Evolutionary conservation across 2,797 vertebrate species (phyloP), one percentile per base, ranked within the genome.

Genomic region (Euthynnus affinis): DNA sequence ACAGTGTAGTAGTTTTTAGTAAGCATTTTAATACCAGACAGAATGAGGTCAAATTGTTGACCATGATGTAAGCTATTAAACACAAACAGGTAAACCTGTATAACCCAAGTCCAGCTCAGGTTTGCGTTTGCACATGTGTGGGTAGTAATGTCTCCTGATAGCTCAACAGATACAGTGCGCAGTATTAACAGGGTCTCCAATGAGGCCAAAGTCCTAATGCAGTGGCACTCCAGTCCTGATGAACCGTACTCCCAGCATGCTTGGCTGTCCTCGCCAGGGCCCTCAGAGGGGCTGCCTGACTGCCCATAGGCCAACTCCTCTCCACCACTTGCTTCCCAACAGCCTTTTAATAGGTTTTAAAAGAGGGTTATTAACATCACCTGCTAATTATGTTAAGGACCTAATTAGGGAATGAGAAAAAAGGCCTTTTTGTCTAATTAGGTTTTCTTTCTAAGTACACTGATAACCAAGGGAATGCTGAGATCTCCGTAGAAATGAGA

Each of bases 361-460:
- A 99, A 97, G 95, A 96, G 96, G 96, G 96, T 97, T 98, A 99
- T 98, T 97, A 97, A 96, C 96, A 97, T 97, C 96, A 98, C 96
- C 96, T 96, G 96, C 96, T 96, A 97, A 97, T 98, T 98, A 97
- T 97, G 96, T 97, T 97, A 96, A 97, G 96, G 95, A 97, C 94
- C 96, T 98, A 98, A 99, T 99, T 98, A 99, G 96, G 78, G 88
- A 94, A 92, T 91, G 89, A 92, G 90, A 92, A 93, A 95, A 95
- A 94, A 93, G 73, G 80, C 87, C 87, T 94, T 95, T 95, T 94
- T 93, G 92, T 95, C 93, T 95, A 95, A 96, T 96, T 95, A 95
- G 94, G 93, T 95, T 96, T 95, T 95, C 94, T 94, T 95, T 96
- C 94, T 94, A 94, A 95, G 94, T 91, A 90, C 93, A 93, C 91